Percentiles rank a stretch among this genome's conserved stretches.
Conservation (phyloP, 2,113 vertebrate species). For the Mobula hypostoma region DNA sequence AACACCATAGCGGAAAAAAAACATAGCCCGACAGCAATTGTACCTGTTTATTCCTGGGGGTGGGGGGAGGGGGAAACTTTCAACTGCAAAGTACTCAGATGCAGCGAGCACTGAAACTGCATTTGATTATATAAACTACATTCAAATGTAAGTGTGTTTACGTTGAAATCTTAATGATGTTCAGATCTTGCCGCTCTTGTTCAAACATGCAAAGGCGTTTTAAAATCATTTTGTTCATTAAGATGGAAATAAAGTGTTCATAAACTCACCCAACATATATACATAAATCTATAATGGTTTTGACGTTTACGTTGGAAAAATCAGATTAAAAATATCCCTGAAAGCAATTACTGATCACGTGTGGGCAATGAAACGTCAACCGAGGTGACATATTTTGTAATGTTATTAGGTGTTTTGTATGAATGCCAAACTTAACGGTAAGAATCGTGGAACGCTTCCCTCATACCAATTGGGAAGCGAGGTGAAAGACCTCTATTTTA, state of each 20-base stretch:
- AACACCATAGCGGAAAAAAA: background rate
- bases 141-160: no score
- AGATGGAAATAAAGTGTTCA: background rate
- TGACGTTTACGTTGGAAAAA: background rate
- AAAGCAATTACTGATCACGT: background rate
- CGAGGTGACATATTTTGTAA: background rate
- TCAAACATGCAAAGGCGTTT: background rate
- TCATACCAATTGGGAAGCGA: background rate
- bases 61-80: background rate
- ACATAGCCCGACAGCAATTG: background rate
- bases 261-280: background rate
- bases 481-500: background rate
- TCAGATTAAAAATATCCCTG: background rate
- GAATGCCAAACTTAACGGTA: background rate
- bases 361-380: background rate
- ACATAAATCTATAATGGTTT: background rate
- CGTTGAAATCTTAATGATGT: background rate
- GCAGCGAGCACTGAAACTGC: background rate
- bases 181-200: background rate
- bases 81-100: background rate
- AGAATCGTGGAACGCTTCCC: background rate
- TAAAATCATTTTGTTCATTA: background rate
- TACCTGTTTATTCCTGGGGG: background rate
- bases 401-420: slow-evolving; percentile 13
- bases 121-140: background rate